Base-by-base conservation (phyloP, 2,797 vertebrate species). In the Parauchenoglanis ngamensis region DNA sequence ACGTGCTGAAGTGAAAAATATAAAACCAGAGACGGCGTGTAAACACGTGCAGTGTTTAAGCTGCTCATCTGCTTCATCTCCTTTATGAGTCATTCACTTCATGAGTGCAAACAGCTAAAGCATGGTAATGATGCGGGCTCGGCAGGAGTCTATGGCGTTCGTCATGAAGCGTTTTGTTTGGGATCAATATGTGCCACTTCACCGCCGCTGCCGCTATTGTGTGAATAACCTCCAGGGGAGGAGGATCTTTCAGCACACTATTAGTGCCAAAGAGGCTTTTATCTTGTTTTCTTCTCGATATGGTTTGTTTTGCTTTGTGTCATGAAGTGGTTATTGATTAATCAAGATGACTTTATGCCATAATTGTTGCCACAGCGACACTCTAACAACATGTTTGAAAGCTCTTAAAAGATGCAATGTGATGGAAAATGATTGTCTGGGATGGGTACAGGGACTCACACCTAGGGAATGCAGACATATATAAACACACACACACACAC, bases 181-280 rank as follows among this genome's bases (percentile, higher is more conserved):
- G 75, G 85, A 94, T 95, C 94, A 89, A 94, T 95, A 93, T 31
- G 79, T 46, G 70, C 92, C 93, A 91, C 88, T 90, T 90, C 83
- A 86, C 91, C 89, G 90, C 92, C 90, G 86, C 76, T 67, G 76
- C 79, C 86, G 0, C 3, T 88, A 89, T 88, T 92, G 92, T 94
- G 92, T 92, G 90, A 89, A 93, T 89, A 93, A 68, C 49, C 68
- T 87, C 84, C 85, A 59, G 70, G 83, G 91, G 92, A 82, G 82
- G 54, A 52, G 91, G 90, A 88, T 65, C 84, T 87, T 89, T 91
- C 91, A 92, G 90, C 91, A 86, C 93, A 91, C 92, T 92, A 72
- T 89, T 85, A 90, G 87, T 85, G 91, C 77, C 91, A 90, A 87
- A 91, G 88, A 92, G 82, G 87, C 88, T 88, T 90, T 91, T 90